Percentiles rank a stretch among this genome's conserved stretches.
These are phyloP conservation scores for Noctuana brunneofusca DNA, from an alignment of 2,888 invertebrate genomes.

Conservation along the genomic window DNA sequence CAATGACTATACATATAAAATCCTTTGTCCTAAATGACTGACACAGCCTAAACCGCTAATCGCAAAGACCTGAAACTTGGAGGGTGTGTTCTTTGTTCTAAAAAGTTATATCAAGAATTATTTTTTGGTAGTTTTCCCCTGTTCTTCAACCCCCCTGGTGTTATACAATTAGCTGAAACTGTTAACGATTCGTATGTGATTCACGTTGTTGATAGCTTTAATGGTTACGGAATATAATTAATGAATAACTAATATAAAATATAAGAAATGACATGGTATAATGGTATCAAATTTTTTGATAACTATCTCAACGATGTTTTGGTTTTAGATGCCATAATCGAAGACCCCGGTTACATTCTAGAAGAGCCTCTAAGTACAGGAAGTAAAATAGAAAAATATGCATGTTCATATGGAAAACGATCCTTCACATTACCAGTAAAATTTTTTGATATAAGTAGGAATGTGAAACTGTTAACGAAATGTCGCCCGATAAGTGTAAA, in stretches of 20 bases:
- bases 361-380: constrained; percentile 2
- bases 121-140: too few species aligned
- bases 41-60: too few species aligned
- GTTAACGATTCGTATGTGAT: too few species aligned
- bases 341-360: constrained; percentile 28
- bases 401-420: constrained; percentile 32
- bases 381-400: not conserved
- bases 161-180: too few species aligned
- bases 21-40: too few species aligned
- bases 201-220: too few species aligned
- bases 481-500: constrained; percentile 40
- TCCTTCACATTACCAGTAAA: constrained; percentile 35
- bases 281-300: not conserved
- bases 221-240: too few species aligned
- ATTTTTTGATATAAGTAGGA: constrained; percentile 39
- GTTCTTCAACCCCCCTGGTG: too few species aligned
- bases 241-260: not conserved
- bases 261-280: not conserved
- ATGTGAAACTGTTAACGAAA: constrained; percentile 36
- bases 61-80: too few species aligned
- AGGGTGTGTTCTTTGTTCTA: too few species aligned
- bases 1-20: too few species aligned
- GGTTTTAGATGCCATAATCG: constrained; percentile 20
- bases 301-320: not conserved
- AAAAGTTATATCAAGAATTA: too few species aligned